Base-by-base conservation (phyloP, 2,888 invertebrate genomes). In the Harmothoe impar region DNA sequence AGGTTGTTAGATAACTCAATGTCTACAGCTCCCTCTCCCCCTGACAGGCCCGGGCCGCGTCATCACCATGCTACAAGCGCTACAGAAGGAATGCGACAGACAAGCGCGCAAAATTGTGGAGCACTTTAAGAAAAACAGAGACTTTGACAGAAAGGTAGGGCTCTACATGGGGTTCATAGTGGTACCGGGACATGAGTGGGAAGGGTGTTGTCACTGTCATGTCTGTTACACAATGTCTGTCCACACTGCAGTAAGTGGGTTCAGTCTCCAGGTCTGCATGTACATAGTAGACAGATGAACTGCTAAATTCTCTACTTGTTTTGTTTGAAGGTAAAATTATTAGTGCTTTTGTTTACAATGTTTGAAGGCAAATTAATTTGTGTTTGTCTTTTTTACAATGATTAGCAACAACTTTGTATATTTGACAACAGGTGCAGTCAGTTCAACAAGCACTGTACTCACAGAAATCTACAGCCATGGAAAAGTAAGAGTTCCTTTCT, bases 41-140 rank as follows among this genome's bases (percentile, higher is more conserved):
- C 3, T 43, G 3, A 3, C 92, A 97, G 97, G 97, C 17, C 97
- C 97, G 29, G 98, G 98, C 0, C 97, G 97, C 93, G 96, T 98
- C 91, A 95, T 98, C 72, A 97, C 97, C 29, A 97, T 98, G 93
- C 96, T 98, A 88, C 96, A 96, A 89, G 97, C 97, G 93, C 96
- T 99, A 85, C 96, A 96, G 93, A 94, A 94, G 89, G 96, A 96
- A 92, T 98, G 98, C 94, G 98, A 98, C 95, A 95, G 96, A 90
- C 97, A 97, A 94, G 94, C 96, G 0, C 95, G 96, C 33, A 94
- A 95, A 91, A 97, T 98, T 89, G 95, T 98, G 89, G 96, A 97
- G 68, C 97, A 98, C 94, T 98, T 98, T 95, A 97, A 97, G 94
- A 97, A 97, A 94, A 96, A 97, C 90, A 96, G 98, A 89, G 97